Conservation (phyloP, 2,113 vertebrate genomes). For the Jaculus jaculus region DNA sequence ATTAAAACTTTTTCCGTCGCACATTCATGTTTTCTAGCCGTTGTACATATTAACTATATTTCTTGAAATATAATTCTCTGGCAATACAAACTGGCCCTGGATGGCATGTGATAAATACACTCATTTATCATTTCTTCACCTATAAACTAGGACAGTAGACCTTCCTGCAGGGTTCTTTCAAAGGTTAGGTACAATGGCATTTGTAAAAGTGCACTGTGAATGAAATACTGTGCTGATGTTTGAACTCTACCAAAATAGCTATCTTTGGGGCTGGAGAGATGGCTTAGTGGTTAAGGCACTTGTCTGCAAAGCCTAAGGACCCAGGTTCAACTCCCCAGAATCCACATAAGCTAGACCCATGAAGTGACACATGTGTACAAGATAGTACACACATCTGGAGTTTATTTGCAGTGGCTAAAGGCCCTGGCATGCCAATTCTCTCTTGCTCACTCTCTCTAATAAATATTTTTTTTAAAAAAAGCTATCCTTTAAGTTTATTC, state of each 20-base stretch:
- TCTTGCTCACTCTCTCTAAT: no score
- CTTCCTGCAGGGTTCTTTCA: neutral
- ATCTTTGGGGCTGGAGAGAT: neutral
- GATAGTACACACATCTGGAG: no score
- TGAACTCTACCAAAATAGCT: neutral
- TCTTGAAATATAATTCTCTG: conserved; percentile 4
- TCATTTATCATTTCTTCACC: conserved; percentile 10
- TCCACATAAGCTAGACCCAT: no score
- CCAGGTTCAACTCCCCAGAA: no score
- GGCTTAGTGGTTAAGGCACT: no score
- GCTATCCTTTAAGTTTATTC: no score
- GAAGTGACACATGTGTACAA: no score
- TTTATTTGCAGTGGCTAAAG: no score
- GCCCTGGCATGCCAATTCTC: no score
- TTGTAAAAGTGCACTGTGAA: conserved; percentile 34
- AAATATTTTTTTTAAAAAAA: no score
- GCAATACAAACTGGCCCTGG: neutral
- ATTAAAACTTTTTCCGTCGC: conserved; percentile 5
- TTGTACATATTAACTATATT: neutral
- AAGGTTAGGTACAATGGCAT: neutral
- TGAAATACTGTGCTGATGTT: neutral
- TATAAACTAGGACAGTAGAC: conserved; percentile 9
- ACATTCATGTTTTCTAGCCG: conserved; percentile 20
- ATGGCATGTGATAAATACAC: neutral
- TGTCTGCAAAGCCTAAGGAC: no score